Base-by-base conservation (phyloP, 2,888 invertebrate genomes). In the Trissolcus japonicus region DNA sequence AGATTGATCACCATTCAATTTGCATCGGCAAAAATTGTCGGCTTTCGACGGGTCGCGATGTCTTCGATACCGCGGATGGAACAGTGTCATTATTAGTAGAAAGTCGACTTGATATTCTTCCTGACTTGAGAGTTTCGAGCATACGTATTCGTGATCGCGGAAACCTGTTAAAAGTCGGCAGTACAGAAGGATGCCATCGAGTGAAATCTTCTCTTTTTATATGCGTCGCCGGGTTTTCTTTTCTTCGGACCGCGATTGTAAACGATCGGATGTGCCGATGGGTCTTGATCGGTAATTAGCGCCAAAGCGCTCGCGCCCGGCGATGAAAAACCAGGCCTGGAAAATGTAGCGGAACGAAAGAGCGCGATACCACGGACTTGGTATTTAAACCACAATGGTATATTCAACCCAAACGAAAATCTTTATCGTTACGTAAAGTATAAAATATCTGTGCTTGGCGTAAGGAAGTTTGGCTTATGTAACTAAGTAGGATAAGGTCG, bases 31-130 rank as follows among this genome's bases (percentile, higher is more conserved):
- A 57, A 57, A 53, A 40, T 43, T 25, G 56, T 51, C 46, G 50
- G 53, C 53, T 59, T 54, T 54, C 55, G 66, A 61, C 43, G 56
- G 62, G 60, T 61, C 41, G 29, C 41, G 35, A 4, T 53, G 62
- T 63, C 59, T 55, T 76, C 68, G 73, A 77, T 81, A 77, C 62
- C 75, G 68, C 78, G 83, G 84, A 83, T 81, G 80, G 78, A 84
- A 82, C 79, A 79, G 82, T 84, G 83, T 85, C 80, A 78, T 85
- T 85, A 85, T 83, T 84, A 83, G 83, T 85, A 85, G 87, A 87
- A 87, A 87, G 87, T 83, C 81, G 82, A 83, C 82, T 81, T 78
- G 81, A 83, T 35, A 35, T 84, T 85, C 84, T 81, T 80, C 79
- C 55, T 69, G 78, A 41, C 73, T 74, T 4, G 25, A 25, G 60